Conservation (phyloP, 2,888 invertebrate genomes). For the Oligia strigilis region DNA sequence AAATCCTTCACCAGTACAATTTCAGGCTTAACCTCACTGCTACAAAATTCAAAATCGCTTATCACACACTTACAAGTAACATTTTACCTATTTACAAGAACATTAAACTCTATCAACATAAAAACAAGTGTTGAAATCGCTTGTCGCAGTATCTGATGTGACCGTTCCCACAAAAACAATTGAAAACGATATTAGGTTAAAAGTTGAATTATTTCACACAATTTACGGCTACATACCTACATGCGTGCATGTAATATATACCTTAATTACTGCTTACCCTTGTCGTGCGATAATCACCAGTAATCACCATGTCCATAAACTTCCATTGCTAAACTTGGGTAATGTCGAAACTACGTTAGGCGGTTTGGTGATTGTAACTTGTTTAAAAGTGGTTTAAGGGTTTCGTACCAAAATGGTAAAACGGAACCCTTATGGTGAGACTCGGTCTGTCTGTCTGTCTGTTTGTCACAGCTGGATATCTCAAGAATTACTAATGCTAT, state of each 20-base stretch:
- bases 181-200: slow-evolving; percentile 59
- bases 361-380: too few relatives aligned
- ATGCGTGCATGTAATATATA: slow-evolving; percentile 47
- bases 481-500: too few relatives aligned
- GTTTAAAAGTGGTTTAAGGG: too few relatives aligned
- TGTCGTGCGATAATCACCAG: slow-evolving; percentile 30
- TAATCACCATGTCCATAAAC: too few relatives aligned
- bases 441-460: too few relatives aligned
- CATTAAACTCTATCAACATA: neutral
- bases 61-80: neutral
- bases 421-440: too few relatives aligned
- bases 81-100: neutral
- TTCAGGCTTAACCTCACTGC: slow-evolving; percentile 7
- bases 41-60: slow-evolving; percentile 23
- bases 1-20: neutral
- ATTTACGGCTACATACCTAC: slow-evolving; percentile 50
- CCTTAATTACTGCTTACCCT: slow-evolving; percentile 51
- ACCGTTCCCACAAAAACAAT: slow-evolving; percentile 67
- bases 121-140: slow-evolving; percentile 10
- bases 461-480: too few relatives aligned
- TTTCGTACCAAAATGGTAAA: too few relatives aligned
- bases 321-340: too few relatives aligned
- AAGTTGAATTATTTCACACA: slow-evolving; percentile 66
- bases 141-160: slow-evolving; percentile 32
- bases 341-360: too few relatives aligned